phyloP scores from a whole-genome alignment of 2,797 vertebrate species.

The Vespertilio murinus region DNA sequence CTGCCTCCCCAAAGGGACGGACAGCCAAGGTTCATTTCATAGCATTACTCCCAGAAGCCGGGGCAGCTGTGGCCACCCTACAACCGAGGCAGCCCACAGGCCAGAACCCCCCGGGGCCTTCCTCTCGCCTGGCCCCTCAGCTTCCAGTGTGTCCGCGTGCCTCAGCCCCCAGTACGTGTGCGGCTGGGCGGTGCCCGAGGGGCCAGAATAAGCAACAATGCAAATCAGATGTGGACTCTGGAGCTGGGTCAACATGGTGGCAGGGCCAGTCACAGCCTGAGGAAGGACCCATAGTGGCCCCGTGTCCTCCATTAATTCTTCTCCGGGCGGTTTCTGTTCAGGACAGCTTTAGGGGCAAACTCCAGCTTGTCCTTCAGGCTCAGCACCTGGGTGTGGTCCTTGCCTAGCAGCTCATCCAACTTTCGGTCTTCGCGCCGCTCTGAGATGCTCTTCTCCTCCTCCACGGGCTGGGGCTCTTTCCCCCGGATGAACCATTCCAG shows the following conservation, averaged over 20 bases:
- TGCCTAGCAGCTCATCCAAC: conserved; percentile 91
- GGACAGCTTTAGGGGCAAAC: conserved; percentile 94
- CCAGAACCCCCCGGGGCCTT: background rate
- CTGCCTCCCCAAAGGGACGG: background rate
- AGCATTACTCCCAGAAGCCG: background rate
- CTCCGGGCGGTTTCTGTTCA: conserved; percentile 94
- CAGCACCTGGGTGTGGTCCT: conserved; percentile 93
- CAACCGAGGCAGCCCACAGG: background rate
- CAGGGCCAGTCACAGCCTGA: background rate
- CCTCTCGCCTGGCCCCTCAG: conserved; percentile 25
- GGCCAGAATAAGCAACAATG: conserved; percentile 48
- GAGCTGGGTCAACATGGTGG: background rate
- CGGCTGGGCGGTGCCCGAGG: background rate
- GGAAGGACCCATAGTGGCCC: background rate
- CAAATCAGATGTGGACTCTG: conserved; percentile 4
- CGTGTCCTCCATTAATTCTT: conserved; percentile 86
- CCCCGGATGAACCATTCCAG: conserved; percentile 96
- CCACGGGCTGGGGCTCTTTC: conserved; percentile 80
- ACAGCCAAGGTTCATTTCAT: background rate
- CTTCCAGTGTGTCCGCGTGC: background rate
- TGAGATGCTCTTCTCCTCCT: conserved; percentile 91
- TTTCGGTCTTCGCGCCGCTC: conserved; percentile 95
- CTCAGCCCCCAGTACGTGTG: background rate
- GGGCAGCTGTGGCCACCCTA: background rate
- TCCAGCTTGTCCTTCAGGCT: conserved; percentile 97